These are phyloP conservation scores for Agonopterix heracliana DNA, from an alignment of 2,888 invertebrate species.

Conservation along the genomic window DNA sequence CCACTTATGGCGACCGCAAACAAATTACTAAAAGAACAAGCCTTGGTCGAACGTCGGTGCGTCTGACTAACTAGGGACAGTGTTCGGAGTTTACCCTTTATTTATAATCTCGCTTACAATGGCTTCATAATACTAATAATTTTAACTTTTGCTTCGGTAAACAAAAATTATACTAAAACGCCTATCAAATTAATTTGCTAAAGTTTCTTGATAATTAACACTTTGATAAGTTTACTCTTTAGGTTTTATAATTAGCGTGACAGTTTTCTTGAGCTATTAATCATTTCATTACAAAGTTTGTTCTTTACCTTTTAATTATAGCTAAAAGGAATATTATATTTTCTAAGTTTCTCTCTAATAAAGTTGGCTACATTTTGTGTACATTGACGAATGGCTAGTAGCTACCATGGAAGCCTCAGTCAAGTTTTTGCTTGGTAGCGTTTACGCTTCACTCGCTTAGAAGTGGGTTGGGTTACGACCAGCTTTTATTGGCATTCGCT, in stretches of 20 bases:
- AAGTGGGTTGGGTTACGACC: slow-evolving; percentile 47
- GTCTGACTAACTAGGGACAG: slow-evolving; percentile 31
- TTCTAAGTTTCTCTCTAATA: not conserved
- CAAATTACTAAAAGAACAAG: slow-evolving; percentile 51
- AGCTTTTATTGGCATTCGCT: slow-evolving; percentile 45
- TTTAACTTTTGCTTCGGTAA: not conserved
- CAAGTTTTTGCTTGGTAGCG: slow-evolving; percentile 53
- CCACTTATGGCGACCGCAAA: slow-evolving; percentile 51
- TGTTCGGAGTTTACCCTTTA: slow-evolving; percentile 25
- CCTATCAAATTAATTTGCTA: not conserved
- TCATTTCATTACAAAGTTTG: not conserved
- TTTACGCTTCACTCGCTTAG: slow-evolving; percentile 45
- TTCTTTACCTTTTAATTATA: not conserved
- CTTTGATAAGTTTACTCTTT: not conserved
- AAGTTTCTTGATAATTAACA: not conserved
- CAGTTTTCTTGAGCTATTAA: not conserved
- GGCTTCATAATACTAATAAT: slow-evolving; percentile 4
- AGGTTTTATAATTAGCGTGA: not conserved
- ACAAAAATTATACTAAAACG: too few relatives aligned
- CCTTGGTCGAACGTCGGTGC: slow-evolving; percentile 20
- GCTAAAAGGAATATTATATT: not conserved
- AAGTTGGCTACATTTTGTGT: slow-evolving; percentile 17
- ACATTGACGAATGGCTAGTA: slow-evolving; percentile 30
- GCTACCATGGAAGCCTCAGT: slow-evolving; percentile 36
- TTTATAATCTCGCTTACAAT: slow-evolving; percentile 16